Percentiles rank a stretch among this genome's conserved stretches.
phyloP scores from a whole-genome alignment of 2,113 vertebrate species.

The Ciconia stormi region DNA sequence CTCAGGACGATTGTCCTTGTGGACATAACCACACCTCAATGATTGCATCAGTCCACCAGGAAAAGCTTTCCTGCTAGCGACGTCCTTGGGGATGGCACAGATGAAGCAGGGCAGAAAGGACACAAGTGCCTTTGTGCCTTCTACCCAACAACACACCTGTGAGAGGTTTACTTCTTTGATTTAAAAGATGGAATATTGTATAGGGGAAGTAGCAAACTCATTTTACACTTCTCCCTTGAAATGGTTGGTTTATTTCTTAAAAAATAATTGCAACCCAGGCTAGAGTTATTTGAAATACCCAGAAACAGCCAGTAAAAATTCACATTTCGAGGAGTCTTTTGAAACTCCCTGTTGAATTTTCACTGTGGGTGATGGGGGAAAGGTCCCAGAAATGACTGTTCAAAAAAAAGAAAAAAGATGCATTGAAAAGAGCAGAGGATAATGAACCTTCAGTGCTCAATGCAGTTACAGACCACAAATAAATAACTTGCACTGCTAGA shows the following conservation, averaged over 20 bases:
- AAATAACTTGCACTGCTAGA: not conserved
- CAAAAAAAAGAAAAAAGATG: not conserved
- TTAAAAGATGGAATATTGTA: not conserved
- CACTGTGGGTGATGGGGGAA: not conserved
- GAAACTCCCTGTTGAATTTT: not conserved
- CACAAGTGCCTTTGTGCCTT: not conserved
- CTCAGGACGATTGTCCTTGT: not conserved
- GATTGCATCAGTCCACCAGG: not conserved
- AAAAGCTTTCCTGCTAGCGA: not conserved
- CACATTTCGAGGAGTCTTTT: not conserved
- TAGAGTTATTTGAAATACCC: not conserved
- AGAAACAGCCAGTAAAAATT: not conserved
- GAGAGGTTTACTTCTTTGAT: not conserved
- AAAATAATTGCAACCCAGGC: not conserved
- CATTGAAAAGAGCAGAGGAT: not conserved
- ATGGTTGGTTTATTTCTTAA: not conserved
- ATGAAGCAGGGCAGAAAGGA: not conserved
- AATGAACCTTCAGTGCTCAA: not conserved
- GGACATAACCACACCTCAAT: not conserved
- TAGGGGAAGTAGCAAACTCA: not conserved
- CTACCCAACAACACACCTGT: not conserved
- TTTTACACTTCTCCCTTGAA: not conserved
- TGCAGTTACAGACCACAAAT: not conserved
- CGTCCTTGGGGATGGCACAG: not conserved
- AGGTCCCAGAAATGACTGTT: not conserved